Evolutionary conservation across 2,888 invertebrate species (phyloP), one percentile per base, ranked within the genome.

Genomic region (Corythucha ciliata): DNA sequence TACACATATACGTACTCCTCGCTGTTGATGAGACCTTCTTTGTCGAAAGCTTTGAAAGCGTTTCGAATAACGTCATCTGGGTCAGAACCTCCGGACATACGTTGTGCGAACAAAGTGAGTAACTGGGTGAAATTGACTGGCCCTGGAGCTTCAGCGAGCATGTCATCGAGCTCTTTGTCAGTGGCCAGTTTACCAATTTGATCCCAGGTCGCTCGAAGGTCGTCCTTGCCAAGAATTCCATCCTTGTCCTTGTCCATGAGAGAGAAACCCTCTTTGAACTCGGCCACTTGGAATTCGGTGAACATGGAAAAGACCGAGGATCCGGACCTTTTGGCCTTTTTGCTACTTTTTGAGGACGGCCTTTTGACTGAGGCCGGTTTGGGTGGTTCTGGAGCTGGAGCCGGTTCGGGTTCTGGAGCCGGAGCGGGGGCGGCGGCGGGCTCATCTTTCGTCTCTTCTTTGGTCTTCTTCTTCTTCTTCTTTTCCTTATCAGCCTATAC

Each of bases 241-340:
- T 92, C 92, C 74, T 92, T 92, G 77, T 92, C 90, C 72, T 84
- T 82, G 77, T 92, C 92, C 85, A 92, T 92, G 66, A 92, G 81
- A 74, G 84, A 83, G 84, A 92, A 92, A 68, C 87, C 92, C 84
- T 90, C 90, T 74, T 92, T 92, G 80, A 92, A 92, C 74, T 92
- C 92, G 66, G 90, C 88, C 67, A 92, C 88, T 77, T 92, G 91
- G 74, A 84, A 84, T 76, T 91, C 91, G 65, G 90, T 83, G 82
- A 93, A 92, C 85, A 91, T 90, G 68, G 91, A 90, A 80, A 92
- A 92, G 70, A 92, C 91, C 75, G 89, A 91, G 76, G 90, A 90
- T 65, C 91, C 91, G 69, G 86, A 80, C 70, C 89, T 81, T 74
- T 90, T 90, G 65, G 84, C 84, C 55, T 75, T 76, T 69, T 80